These are phyloP conservation scores for Siphonodentalium dalli DNA, from an alignment of 2,888 invertebrate genomes.

Conservation along the genomic window DNA sequence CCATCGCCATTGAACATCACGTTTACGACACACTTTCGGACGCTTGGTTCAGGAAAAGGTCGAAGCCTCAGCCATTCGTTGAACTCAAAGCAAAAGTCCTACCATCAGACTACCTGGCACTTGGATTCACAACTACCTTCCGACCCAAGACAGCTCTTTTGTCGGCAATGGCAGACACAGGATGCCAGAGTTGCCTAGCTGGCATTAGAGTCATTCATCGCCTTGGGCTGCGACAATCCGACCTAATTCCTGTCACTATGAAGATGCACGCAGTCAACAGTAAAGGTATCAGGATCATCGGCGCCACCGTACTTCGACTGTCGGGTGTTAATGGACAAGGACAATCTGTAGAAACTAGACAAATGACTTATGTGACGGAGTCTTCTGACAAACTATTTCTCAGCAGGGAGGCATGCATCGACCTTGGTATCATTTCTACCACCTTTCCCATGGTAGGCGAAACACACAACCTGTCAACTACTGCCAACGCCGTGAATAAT, in stretches of 20 bases:
- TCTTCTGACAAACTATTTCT: slow-evolving; percentile 37
- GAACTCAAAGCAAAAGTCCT: slow-evolving; percentile 9
- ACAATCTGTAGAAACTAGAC: slow-evolving; percentile 29
- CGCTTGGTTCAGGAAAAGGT: slow-evolving; percentile 21
- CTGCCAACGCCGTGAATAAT: too few relatives aligned
- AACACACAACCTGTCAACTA: too few relatives aligned
- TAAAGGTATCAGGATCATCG: slow-evolving; percentile 38
- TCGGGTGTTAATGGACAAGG: slow-evolving; percentile 17
- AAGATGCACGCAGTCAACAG: too few relatives aligned
- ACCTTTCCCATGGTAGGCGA: slow-evolving; percentile 29
- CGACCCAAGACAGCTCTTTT: slow-evolving; percentile 7
- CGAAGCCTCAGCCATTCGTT: slow-evolving; percentile 32
- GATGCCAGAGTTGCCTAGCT: too few relatives aligned
- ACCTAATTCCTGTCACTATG: too few relatives aligned
- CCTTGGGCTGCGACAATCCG: too few relatives aligned
- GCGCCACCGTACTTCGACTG: slow-evolving; percentile 35
- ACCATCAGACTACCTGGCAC: slow-evolving; percentile 21
- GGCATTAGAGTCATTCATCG: too few relatives aligned
- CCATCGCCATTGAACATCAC: slow-evolving; percentile 34
- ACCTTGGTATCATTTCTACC: slow-evolving; percentile 32
- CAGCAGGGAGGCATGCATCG: slow-evolving; percentile 36
- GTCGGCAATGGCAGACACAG: slow-evolving; percentile 34
- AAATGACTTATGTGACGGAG: slow-evolving; percentile 42
- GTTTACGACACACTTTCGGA: slow-evolving; percentile 27
- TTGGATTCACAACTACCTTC: slow-evolving; percentile 21